Percentiles rank a stretch among this genome's conserved stretches.
These are phyloP conservation scores for Acanthisitta chloris DNA, from an alignment of 2,113 vertebrate genomes.

Conservation along the genomic window DNA sequence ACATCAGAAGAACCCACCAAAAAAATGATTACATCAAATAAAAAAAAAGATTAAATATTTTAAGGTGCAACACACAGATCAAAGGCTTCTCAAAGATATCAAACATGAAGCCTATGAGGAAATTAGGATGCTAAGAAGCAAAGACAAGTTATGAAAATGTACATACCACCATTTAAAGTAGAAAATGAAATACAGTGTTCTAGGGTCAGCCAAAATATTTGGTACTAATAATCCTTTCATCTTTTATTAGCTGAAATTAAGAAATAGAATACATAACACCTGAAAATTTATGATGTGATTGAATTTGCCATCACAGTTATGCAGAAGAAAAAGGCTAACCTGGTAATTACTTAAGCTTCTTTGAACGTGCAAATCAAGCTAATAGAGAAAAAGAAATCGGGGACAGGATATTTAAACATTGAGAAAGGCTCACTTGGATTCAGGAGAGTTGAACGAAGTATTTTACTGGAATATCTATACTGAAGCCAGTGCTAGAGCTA, in stretches of 20 bases:
- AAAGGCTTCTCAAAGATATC: neutral
- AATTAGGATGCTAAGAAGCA: neutral
- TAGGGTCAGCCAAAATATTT: neutral
- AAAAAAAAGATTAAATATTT: neutral
- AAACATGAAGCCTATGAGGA: neutral
- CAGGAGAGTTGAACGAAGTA: neutral
- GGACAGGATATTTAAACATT: neutral
- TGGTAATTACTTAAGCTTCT: neutral
- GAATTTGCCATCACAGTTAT: neutral
- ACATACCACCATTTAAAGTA: neutral
- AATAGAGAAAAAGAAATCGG: neutral
- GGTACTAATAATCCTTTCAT: neutral
- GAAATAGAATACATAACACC: neutral
- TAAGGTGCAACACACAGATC: neutral
- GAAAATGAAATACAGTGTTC: neutral
- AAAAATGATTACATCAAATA: neutral
- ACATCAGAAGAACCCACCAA: neutral
- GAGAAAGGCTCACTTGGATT: neutral
- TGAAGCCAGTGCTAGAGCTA: neutral
- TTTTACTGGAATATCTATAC: neutral
- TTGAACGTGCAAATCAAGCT: neutral
- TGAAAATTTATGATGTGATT: neutral
- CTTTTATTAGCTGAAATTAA: neutral
- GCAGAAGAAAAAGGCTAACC: neutral
- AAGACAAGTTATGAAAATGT: neutral